Base-by-base conservation (phyloP, 2,113 vertebrate genomes). In the Asarcornis scutulata region DNA sequence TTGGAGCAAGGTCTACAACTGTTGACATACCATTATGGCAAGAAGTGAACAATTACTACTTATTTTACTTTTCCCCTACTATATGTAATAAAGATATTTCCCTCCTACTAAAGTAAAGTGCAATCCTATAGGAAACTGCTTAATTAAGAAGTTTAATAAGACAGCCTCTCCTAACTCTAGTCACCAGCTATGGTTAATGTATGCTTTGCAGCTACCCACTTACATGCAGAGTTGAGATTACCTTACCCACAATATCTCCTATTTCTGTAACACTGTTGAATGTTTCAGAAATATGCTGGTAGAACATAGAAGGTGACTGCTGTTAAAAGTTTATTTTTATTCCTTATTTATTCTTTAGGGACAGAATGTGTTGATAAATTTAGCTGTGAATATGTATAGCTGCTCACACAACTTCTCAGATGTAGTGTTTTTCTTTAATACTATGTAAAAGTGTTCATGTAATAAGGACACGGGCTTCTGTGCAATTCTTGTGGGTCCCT, bases 191-290 rank as follows among this genome's bases (percentile, higher is more conserved):
- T 23, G 17, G 66, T 62, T 85, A 66, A 34, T 5, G 2, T 36
- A 40, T 67, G 40, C 79, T 81, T 80, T 91, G 36, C 74, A 63
- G 83, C 44, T 63, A 14, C 60, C 23, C 25, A 52, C 20, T 93
- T 76, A 21, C 14, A 29, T 32, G 38, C 50, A 93, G 75, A 55
- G 64, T 82, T 66, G 73, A 79, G 68, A 48, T 74, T 82, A 73
- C 55, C 60, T 84, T 85, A 63, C 50, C 62, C 40, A 89, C 53
- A 58, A 58, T 67, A 93, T 53, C 88, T 86, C 53, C 23, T 85
- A 46, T 91, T 94, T 92, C 86, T 90, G 52, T 77, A 53, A 94
- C 75, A 89, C 32, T 13, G 64, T 78, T 91, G 34, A 94, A 73
- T 56, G 46, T 29, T 44, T 83, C 40, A 93, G 69, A 96, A 96